Base-by-base conservation (phyloP, 2,888 invertebrate species). In the Tenthredo scrophulariae region DNA sequence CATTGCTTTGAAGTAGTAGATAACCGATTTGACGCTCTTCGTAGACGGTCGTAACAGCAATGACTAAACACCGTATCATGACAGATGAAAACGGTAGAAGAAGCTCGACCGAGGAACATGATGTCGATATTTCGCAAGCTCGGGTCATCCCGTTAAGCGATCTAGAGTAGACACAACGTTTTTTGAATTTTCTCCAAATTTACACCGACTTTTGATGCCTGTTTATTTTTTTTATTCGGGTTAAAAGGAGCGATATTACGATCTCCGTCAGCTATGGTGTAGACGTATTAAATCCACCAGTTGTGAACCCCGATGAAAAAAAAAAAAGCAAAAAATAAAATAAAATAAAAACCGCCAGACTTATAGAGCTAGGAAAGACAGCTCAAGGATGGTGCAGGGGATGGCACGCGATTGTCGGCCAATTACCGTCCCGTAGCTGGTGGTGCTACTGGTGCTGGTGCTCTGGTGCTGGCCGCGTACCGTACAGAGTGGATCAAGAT, bases 401-500 rank as follows among this genome's bases (percentile, higher is more conserved):
- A 29, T 80, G 80, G 58, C 18, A 40, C 37, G 70, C 83, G 83
- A 70, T 83, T 83, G 83, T 83, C 83, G 70, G 83, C 83, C 83
- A 83, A 83, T 83, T 83, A 83, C 79, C 67, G 67, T 70, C 26
- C 77, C 74, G 33, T 82, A 50, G 58, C 80, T 84, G 84, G n/a
- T 54, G 54, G n/a, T 54, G 54, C 54, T 54, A 7, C n/a, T n/a
- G 54, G n/a, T 54, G 54, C 54, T 54, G 54, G 54, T 50, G 87
- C 85, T 86, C 84, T 86, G 86, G 86, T 86, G 85, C 87, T 70
- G 84, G 62, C 74, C 87, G 87, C 84, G 87, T 86, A 88, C 84
- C 87, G 88, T 87, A 88, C 88, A 89, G 89, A 91, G 91, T 91
- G 89, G 91, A 91, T 91, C 89, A 90, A 86, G 86, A 83, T 67